Conservation (phyloP, 2,888 invertebrate species). For the Hoplodrina blanda region DNA sequence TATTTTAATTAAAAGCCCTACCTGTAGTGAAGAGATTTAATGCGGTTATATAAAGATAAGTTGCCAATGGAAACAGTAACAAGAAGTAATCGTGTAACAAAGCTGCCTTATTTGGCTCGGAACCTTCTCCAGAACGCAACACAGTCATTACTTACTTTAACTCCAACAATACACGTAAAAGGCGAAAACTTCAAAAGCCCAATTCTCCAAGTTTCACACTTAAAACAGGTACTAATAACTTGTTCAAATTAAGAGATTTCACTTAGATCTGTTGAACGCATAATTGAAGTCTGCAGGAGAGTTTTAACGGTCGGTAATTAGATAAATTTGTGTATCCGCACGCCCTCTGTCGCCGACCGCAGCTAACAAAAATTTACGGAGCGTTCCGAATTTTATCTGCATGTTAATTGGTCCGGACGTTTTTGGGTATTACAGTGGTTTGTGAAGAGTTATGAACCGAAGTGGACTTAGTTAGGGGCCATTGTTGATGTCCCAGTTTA, state of each 20-base stretch:
- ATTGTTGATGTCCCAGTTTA: too few relatives aligned
- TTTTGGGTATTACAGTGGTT: conserved; percentile 29
- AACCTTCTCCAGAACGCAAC: conserved; percentile 17
- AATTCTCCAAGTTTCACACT: conserved; percentile 57
- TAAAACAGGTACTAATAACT: conserved; percentile 68
- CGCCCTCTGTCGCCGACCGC: conserved; percentile 57
- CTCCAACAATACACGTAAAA: conserved; percentile 45
- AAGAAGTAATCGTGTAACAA: conserved; percentile 6
- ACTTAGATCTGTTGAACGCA: conserved; percentile 66
- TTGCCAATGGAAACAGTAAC: too few relatives aligned
- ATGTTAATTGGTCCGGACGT: conserved; percentile 48
- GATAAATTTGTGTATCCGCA: conserved; percentile 66
- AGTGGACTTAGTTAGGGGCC: neutral
- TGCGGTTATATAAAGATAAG: too few relatives aligned
- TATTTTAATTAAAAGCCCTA: too few relatives aligned
- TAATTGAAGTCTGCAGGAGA: conserved; percentile 64
- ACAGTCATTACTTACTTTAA: conserved; percentile 27
- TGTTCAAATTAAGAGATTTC: conserved; percentile 69
- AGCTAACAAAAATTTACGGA: conserved; percentile 57
- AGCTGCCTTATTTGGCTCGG: neutral
- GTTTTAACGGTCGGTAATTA: conserved; percentile 68
- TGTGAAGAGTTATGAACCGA: conserved; percentile 8
- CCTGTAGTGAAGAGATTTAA: too few relatives aligned
- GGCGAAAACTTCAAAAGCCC: conserved; percentile 51
- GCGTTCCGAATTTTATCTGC: conserved; percentile 54